Base-by-base conservation (phyloP, 2,113 vertebrate species). In the Oryzias javanicus region DNA sequence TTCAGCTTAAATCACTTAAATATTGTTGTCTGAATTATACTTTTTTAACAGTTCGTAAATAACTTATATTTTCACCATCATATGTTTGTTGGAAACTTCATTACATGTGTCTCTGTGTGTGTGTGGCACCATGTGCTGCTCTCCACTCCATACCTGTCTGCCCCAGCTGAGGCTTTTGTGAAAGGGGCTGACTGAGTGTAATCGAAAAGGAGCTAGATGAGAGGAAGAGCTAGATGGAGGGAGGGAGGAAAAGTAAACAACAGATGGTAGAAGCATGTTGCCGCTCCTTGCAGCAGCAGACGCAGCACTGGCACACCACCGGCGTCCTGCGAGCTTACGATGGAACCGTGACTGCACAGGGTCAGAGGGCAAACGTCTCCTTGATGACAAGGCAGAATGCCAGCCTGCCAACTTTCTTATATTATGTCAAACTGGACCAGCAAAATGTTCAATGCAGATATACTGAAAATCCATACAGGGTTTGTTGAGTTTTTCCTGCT, bases 261-360 rank as follows among this genome's bases (percentile, higher is more conserved):
- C 88, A 86, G 88, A 88, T 89, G 86, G 82, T 59, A 71, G 35
- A 76, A 86, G 53, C 82, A 73, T 86, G 82, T 84, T 84, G 75
- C 64, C 8, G 18, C 68, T 64, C 41, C 72, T 71, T 60, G 7
- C 81, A 74, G 71, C 63, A 74, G 70, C 70, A 76, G 68, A 75
- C 55, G 27, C 55, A 16, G 49, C 17, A 60, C 70, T 64, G 61
- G 75, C 69, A 69, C 65, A 76, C 42, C 67, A 46, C 67, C 64
- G 55, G 62, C 65, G 68, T 78, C 75, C 27, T 35, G 59, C 57
- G 69, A 72, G 70, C 73, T 72, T 84, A 76, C 75, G 72, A 74
- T 29, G 71, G 74, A 84, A 73, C 60, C 55, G 46, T 77, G 70
- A 72, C 50, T 65, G 80, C 70, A 71, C 48, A 0, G 35, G 78